Base-by-base conservation (phyloP, 2,888 invertebrate genomes). In the Athalia rosae region DNA sequence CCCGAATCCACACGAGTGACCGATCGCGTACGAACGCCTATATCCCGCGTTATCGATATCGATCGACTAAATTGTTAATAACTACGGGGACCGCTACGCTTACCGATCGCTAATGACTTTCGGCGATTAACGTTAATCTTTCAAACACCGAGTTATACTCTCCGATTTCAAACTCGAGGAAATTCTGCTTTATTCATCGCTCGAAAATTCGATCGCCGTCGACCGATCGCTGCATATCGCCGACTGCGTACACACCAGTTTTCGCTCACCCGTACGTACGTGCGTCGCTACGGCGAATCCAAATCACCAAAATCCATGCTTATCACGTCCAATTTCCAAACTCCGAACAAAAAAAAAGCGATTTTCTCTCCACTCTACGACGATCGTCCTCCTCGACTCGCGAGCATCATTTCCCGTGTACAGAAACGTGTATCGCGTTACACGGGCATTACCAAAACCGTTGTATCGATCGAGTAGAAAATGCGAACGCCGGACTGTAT, bases 101-200 rank as follows among this genome's bases (percentile, higher is more conserved):
- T 67, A 28, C 67, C 67, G 15, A n/a, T 15, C 28, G 28, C 28
- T 67, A 67, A 67, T 67, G 67, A 53, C 67, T 67, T 6, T 53
- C 50, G n/a, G 50, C 53, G 41, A 13, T 67, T 67, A 41, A 6
- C 67, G 53, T 53, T 53, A 4, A 53, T 53, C n/a, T 53, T 53
- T 53, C 53, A 53, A 53, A n/a, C 53, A 28, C 28, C 28, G 28
- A 28, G 28, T 53, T 53, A n/a, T n/a, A n/a, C 11, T n/a, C 53
- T 11, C 53, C 4, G 53, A 9, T 0, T 6, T n/a, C 7, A 53
- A 28, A 53, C 11, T n/a, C n/a, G 9, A 53, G 9, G 53, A 53
- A 6, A 53, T 53, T 53, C 9, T 53, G 9, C 53, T 11, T 53
- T n/a, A 53, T 11, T 53, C n/a, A 53, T 7, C 7, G n/a, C 53